phyloP scores from a whole-genome alignment of 2,113 vertebrate species.

The Brevimyrus niger region DNA sequence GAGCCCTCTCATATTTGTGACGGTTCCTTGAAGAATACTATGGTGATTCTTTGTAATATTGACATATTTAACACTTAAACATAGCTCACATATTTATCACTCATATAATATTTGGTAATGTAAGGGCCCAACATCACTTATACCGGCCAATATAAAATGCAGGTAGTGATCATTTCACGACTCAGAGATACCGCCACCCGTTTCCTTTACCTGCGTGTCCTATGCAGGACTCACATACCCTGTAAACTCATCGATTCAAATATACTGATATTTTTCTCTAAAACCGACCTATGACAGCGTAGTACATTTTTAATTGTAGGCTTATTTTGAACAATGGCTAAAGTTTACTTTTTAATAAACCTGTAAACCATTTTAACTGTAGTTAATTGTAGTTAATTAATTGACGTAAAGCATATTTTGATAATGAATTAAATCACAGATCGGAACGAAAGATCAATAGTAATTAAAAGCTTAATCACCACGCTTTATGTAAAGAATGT shows the following conservation, averaged over 20 bases:
- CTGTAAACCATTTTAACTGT: not conserved
- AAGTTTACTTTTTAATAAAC: not conserved
- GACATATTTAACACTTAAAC: not conserved
- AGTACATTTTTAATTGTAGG: not conserved
- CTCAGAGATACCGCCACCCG: not conserved
- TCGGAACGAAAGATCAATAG: not conserved
- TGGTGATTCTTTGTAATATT: not conserved
- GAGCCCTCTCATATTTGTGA: not conserved
- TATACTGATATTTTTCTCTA: not conserved
- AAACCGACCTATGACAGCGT: not conserved
- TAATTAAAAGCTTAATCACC: not conserved
- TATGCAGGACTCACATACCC: not conserved
- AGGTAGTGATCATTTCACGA: not conserved
- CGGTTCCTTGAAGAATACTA: not conserved
- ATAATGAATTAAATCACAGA: not conserved
- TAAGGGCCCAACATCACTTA: not conserved
- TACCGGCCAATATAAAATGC: not conserved
- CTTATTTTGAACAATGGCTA: not conserved
- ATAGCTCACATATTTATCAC: not conserved
- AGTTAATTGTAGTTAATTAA: not conserved
- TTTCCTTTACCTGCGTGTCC: not conserved
- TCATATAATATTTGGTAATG: not conserved
- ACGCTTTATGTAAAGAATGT: not conserved
- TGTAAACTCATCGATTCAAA: not conserved
- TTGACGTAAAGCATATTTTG: not conserved